phyloP scores from a whole-genome alignment of 2,888 invertebrate genomes.

The Zygaena filipendulae region DNA sequence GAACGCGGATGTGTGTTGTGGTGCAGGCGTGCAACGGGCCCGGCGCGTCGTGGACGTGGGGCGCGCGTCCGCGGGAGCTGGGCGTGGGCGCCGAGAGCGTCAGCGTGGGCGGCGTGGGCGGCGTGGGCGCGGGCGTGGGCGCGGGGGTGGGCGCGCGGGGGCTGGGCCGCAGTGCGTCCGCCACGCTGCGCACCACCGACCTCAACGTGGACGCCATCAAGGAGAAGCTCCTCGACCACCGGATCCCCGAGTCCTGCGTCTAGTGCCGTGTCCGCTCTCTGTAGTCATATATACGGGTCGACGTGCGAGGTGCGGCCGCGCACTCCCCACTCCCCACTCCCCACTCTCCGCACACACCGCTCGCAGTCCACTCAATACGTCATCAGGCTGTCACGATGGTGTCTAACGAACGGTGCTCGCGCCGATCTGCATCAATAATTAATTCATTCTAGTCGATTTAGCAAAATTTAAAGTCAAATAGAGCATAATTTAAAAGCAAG shows the following conservation, averaged over 20 bases:
- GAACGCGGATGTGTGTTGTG: no score
- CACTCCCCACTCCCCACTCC: neutral
- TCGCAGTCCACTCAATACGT: no score
- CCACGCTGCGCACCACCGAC: slow-evolving; percentile 48
- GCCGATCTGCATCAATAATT: no score
- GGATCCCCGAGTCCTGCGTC: slow-evolving; percentile 90
- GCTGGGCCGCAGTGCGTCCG: slow-evolving; percentile 56
- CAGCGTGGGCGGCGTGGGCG: slow-evolving; percentile 19
- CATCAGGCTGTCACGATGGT: no score
- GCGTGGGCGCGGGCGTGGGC: slow-evolving; percentile 39
- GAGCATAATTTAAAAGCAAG: no score
- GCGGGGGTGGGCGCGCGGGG: slow-evolving; percentile 14
- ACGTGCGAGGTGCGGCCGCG: slow-evolving; percentile 4
- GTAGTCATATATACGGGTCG: neutral
- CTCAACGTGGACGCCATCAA: slow-evolving; percentile 89
- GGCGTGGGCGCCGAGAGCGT: slow-evolving; percentile 32
- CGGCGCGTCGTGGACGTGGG: slow-evolving; percentile 67
- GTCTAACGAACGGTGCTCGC: no score
- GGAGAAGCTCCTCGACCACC: slow-evolving; percentile 86
- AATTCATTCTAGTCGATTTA: no score
- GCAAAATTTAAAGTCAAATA: no score
- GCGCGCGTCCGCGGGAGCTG: slow-evolving; percentile 53
- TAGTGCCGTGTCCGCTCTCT: slow-evolving; percentile 44
- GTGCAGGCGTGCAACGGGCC: slow-evolving; percentile 66
- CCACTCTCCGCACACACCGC: neutral